Conservation (phyloP, 1,140 invertebrate genomes). For the Pararge aegeria region DNA sequence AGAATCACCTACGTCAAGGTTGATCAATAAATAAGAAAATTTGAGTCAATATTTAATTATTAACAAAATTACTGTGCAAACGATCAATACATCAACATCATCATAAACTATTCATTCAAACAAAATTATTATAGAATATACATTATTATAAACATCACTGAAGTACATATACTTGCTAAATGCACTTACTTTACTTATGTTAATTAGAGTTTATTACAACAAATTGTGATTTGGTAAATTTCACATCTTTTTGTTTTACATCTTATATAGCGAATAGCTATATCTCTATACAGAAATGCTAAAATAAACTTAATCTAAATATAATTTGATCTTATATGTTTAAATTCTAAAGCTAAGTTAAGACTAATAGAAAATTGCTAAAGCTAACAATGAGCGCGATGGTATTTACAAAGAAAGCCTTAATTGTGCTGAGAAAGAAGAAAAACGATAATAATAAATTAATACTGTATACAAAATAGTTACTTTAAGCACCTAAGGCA, state of each 20-base stretch:
- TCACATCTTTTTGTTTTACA: constrained; percentile 38
- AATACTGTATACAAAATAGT: constrained; percentile 44
- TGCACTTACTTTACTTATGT: constrained; percentile 25
- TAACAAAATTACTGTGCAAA: constrained; percentile 69
- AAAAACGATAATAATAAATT: constrained; percentile 27
- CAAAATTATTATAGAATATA: constrained; percentile 65
- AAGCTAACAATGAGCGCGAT: constrained; percentile 10
- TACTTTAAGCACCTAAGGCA: constrained; percentile 37
- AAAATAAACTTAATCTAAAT: constrained; percentile 8
- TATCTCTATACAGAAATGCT: constrained; percentile 18
- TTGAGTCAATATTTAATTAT: constrained; percentile 60
- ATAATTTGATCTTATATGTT: constrained; percentile 19
- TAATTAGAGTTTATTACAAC: constrained; percentile 32
- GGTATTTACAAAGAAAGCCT: constrained; percentile 36
- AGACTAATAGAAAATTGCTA: constrained; percentile 9
- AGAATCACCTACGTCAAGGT: no score
- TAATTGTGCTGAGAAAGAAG: neutral
- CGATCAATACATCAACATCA: constrained; percentile 65
- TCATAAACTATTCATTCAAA: constrained; percentile 72
- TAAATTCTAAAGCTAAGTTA: constrained; percentile 1
- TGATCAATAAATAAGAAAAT: neutral
- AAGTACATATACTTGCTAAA: constrained; percentile 37
- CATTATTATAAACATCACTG: constrained; percentile 49
- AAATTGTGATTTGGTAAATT: constrained; percentile 63
- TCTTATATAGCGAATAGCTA: neutral